phyloP scores from a whole-genome alignment of 2,113 vertebrate genomes.

The Copsychus sechellarum region DNA sequence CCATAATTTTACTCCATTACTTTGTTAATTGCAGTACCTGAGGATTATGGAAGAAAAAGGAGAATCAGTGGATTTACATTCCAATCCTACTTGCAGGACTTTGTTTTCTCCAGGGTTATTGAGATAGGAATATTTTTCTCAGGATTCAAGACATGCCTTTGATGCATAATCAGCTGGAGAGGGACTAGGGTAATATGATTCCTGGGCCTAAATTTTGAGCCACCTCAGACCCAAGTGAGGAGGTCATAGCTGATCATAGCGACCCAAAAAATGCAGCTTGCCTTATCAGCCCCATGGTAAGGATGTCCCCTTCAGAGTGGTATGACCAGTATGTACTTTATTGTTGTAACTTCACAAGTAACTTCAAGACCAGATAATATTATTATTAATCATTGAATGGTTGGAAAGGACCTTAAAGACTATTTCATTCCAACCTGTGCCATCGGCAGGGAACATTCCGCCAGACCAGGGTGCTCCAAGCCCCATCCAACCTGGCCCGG shows the following conservation, averaged over 20 bases:
- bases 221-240: neutral
- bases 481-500: neutral
- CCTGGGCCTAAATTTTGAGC: neutral
- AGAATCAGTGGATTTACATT: neutral
- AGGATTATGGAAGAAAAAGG: neutral
- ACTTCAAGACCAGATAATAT: neutral
- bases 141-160: neutral
- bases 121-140: neutral
- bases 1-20: neutral
- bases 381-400: neutral
- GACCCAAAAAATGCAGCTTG: neutral
- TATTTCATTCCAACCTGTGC: neutral
- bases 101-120: neutral
- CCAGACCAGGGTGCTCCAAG: neutral
- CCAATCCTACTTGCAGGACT: neutral
- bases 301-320: too few species aligned
- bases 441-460: neutral
- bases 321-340: neutral
- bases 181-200: accelerated
- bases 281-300: neutral
- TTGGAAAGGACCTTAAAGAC: neutral
- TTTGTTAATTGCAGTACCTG: neutral
- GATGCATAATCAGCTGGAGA: neutral
- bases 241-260: neutral
- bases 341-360: neutral